A percentile compares a stretch with the other conserved stretches of the same genome.
These are phyloP conservation scores for Melospiza georgiana DNA, from an alignment of 2,113 vertebrate species.

Conservation along the genomic window DNA sequence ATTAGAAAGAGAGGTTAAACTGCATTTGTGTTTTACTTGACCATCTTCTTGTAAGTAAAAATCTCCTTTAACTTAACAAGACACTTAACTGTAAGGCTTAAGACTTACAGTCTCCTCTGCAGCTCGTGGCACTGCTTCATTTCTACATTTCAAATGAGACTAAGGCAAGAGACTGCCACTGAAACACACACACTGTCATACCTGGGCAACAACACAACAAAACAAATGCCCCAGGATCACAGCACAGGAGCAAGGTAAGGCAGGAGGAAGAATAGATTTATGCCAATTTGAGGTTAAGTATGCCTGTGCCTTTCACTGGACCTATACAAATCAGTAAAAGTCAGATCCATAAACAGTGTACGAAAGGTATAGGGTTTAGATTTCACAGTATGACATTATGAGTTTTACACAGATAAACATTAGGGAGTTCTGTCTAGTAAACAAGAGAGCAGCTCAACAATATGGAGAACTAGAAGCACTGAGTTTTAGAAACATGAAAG, in stretches of 20 bases:
- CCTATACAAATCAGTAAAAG: not conserved
- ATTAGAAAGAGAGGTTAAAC: not conserved
- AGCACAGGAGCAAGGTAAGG: not conserved
- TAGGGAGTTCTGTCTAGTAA: not conserved
- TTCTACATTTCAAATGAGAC: not conserved
- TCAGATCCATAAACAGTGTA: not conserved
- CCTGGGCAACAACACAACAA: not conserved
- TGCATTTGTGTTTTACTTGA: not conserved
- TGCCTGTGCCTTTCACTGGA: not conserved
- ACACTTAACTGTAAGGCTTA: not conserved
- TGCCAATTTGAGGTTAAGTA: not conserved
- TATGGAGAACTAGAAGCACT: not conserved
- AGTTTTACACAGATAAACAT: not conserved
- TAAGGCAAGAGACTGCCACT: not conserved
- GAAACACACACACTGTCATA: not conserved
- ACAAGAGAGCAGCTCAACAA: not conserved
- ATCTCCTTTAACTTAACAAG: not conserved
- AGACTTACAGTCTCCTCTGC: not conserved
- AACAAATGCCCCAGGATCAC: not conserved
- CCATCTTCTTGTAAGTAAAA: not conserved
- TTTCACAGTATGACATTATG: not conserved
- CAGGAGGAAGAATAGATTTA: not conserved
- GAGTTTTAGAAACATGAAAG: not conserved
- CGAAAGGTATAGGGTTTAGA: not conserved
- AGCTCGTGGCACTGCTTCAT: not conserved